Evolutionary conservation across 2,113 vertebrate genomes (phyloP).

Genomic region (Pachycephala philippinensis): DNA sequence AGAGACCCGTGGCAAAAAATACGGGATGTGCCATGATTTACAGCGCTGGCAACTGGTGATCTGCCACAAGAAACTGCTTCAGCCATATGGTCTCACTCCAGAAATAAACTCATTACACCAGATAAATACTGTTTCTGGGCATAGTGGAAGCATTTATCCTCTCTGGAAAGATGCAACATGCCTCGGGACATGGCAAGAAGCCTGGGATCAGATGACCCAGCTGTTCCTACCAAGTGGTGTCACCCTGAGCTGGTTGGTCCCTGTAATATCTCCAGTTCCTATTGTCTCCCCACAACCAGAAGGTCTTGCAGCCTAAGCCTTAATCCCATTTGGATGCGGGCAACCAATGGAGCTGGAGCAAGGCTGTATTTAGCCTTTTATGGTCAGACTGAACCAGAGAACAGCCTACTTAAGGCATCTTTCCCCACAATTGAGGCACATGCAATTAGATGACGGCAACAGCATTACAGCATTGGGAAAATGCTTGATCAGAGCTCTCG

Average conservation of each 20-base stretch:
- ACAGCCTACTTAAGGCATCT: not conserved
- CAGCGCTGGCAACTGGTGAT: not conserved
- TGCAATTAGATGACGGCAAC: slow-evolving; percentile 38
- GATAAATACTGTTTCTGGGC: not conserved
- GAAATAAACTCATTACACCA: not conserved
- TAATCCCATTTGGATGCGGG: not conserved
- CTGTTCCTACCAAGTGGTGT: not conserved
- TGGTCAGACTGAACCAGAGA: not conserved
- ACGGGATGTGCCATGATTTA: not conserved
- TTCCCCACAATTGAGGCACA: not conserved
- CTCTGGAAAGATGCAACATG: not conserved
- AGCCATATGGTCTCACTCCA: not conserved
- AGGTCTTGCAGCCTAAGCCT: not conserved
- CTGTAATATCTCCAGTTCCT: not conserved
- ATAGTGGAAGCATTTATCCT: not conserved
- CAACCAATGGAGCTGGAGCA: not conserved
- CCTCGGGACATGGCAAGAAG: not conserved
- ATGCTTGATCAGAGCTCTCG: not conserved
- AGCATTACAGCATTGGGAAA: not conserved
- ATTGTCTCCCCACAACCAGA: not conserved
- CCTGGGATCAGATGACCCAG: not conserved
- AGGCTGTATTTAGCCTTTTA: not conserved
- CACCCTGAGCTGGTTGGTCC: not conserved
- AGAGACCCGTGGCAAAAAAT: not conserved
- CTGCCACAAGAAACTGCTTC: not conserved